These are phyloP conservation scores for Nymphalis io DNA, from an alignment of 1,140 invertebrate species.

Conservation along the genomic window DNA sequence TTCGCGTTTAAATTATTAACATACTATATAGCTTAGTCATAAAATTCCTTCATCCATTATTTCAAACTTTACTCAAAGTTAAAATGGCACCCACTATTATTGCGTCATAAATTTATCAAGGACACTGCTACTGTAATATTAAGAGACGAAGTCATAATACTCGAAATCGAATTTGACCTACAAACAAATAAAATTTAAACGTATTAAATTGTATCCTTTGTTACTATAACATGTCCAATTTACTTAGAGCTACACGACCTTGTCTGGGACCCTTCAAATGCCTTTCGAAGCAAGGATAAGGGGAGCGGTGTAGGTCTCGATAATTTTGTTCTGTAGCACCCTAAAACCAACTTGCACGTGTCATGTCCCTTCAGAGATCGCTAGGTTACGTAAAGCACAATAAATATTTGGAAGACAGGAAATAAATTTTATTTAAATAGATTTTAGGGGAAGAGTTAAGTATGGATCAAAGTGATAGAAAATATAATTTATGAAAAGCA, in stretches of 20 bases:
- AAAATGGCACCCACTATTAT: no score
- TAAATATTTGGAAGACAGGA: slow-evolving; percentile 70
- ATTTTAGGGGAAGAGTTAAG: slow-evolving; percentile 26
- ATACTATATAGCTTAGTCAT: no score
- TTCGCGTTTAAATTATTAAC: no score
- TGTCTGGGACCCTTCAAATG: slow-evolving; percentile 7
- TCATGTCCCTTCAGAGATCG: slow-evolving; percentile 53
- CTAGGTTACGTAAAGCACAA: slow-evolving; percentile 52
- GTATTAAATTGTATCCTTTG: slow-evolving; percentile 65
- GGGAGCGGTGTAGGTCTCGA: slow-evolving; percentile 33
- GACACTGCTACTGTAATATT: no score
- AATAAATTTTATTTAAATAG: slow-evolving; percentile 50
- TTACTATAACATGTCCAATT: slow-evolving; percentile 35
- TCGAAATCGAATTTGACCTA: slow-evolving; percentile 53
- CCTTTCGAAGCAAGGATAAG: background rate
- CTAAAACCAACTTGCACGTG: slow-evolving; percentile 54
- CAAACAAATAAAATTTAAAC: slow-evolving; percentile 64
- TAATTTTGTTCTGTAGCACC: slow-evolving; percentile 47
- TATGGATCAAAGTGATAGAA: background rate
- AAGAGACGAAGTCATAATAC: background rate
- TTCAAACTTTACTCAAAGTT: no score
- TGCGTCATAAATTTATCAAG: no score
- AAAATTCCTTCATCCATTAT: no score
- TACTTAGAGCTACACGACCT: slow-evolving; percentile 31
- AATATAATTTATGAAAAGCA: background rate